Percentiles rank a stretch among this genome's conserved stretches.
phyloP scores from a whole-genome alignment of 2,888 invertebrate genomes.

The Lasioglossum calceatum region DNA sequence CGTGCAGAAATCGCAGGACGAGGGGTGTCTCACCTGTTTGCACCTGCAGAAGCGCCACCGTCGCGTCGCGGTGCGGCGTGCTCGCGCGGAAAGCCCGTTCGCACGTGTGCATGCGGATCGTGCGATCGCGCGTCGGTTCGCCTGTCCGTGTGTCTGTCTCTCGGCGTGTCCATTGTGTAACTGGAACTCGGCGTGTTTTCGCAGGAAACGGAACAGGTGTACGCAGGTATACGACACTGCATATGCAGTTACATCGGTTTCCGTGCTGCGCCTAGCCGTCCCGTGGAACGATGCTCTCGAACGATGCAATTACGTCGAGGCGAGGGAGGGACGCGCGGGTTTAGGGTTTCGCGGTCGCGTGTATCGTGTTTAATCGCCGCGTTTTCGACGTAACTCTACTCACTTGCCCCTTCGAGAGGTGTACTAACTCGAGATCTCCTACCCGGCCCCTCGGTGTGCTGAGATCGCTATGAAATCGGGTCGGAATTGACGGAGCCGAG shows the following conservation, averaged over 20 bases:
- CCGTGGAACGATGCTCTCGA: slow-evolving; percentile 51
- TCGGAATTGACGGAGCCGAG: background rate
- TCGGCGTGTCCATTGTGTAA: slow-evolving; percentile 74
- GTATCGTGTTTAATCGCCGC: slow-evolving; percentile 58
- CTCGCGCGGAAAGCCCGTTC: slow-evolving; percentile 15
- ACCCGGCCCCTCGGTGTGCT: background rate
- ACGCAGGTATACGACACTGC: slow-evolving; percentile 68
- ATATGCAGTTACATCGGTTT: slow-evolving; percentile 78
- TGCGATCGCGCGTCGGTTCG: slow-evolving; percentile 32
- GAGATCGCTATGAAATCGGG: background rate
- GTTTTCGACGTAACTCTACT: slow-evolving; percentile 20
- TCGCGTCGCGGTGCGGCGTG: slow-evolving; percentile 6
- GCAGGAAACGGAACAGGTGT: slow-evolving; percentile 79
- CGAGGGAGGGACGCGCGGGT: slow-evolving; percentile 44
- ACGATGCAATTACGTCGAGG: slow-evolving; percentile 56
- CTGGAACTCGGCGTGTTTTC: slow-evolving; percentile 78
- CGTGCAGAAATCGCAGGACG: background rate
- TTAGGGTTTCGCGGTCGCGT: slow-evolving; percentile 58
- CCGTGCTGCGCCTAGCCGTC: slow-evolving; percentile 70
- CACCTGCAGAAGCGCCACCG: slow-evolving; percentile 63
- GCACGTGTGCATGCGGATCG: slow-evolving; percentile 24
- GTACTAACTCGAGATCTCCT: background rate
- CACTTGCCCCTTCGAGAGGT: background rate
- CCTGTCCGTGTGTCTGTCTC: slow-evolving; percentile 34
- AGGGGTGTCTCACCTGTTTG: slow-evolving; percentile 54